Conservation (phyloP, 2,113 vertebrate genomes). For the Odontophorus gujanensis region DNA sequence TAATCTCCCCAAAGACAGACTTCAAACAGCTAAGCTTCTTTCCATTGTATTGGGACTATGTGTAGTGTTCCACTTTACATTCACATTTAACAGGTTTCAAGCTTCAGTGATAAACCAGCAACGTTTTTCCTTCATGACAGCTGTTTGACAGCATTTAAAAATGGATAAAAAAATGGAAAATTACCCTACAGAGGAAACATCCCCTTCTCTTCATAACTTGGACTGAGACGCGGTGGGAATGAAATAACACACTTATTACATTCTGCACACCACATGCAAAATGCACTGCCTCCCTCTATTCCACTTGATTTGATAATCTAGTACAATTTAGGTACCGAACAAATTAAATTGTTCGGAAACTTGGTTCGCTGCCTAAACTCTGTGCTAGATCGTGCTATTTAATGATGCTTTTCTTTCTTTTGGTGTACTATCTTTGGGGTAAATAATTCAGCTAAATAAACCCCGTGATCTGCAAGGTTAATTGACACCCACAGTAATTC, state of each 20-base stretch:
- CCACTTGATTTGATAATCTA: constrained; percentile 69
- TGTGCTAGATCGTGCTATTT: constrained; percentile 44
- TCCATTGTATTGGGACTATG: constrained; percentile 36
- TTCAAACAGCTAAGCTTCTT: constrained; percentile 69
- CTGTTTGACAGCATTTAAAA: constrained; percentile 68
- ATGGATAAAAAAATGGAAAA: constrained; percentile 73
- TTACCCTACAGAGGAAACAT: constrained; percentile 59
- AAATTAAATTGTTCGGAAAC: constrained; percentile 71
- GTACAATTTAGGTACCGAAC: constrained; percentile 59
- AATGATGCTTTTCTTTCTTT: constrained; percentile 57
- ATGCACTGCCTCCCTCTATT: constrained; percentile 49
- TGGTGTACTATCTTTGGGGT: constrained; percentile 57
- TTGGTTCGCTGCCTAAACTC: constrained; percentile 70
- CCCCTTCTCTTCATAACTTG: constrained; percentile 43
- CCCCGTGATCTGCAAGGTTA: constrained; percentile 61
- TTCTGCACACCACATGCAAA: constrained; percentile 28
- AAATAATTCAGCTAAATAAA: constrained; percentile 71
- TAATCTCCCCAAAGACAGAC: constrained; percentile 69
- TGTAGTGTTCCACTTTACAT: constrained; percentile 44
- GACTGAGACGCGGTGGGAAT: constrained; percentile 47
- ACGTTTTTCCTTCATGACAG: constrained; percentile 67
- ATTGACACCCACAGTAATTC: constrained; percentile 62
- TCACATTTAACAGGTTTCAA: constrained; percentile 68
- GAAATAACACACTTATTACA: constrained; percentile 33
- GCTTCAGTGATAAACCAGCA: constrained; percentile 55